Conservation (phyloP, 92 coral and sea anemone genomes). For the Epizoanthus ramosus region DNA sequence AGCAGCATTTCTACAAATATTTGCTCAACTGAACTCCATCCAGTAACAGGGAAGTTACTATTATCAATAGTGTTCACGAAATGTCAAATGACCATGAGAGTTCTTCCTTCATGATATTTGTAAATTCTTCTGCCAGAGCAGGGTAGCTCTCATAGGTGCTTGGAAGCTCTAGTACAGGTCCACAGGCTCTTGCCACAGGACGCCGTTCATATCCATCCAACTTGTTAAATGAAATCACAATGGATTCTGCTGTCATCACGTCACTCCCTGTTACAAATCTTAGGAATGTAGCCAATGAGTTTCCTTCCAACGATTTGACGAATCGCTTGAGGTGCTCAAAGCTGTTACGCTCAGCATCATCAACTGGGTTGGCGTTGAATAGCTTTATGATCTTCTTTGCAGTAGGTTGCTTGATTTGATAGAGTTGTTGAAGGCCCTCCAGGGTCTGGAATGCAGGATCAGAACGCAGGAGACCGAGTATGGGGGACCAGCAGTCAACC, state of each 20-base stretch:
- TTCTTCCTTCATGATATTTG: slow-evolving; percentile 10
- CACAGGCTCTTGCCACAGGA: slow-evolving; percentile 12
- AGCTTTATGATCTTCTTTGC: slow-evolving; percentile 43
- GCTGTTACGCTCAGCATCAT: slow-evolving; percentile 37
- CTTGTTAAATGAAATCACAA: not conserved
- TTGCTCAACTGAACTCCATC: no score
- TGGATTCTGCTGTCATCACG: slow-evolving; percentile 6
- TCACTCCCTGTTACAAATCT: slow-evolving; percentile 21
- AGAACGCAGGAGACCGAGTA: slow-evolving; percentile 4
- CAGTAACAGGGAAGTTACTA: no score
- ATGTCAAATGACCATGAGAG: slow-evolving; percentile 28
- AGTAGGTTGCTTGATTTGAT: slow-evolving; percentile 36
- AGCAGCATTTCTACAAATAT: no score
- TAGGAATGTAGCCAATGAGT: slow-evolving; percentile 24
- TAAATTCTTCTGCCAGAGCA: slow-evolving; percentile 23
- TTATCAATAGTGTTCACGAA: not conserved
- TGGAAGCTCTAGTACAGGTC: slow-evolving; percentile 31
- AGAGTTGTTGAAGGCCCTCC: slow-evolving; percentile 34
- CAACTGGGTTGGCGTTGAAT: slow-evolving; percentile 12
- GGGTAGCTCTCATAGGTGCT: slow-evolving; percentile 27
- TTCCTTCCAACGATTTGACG: slow-evolving; percentile 26
- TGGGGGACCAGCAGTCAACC: slow-evolving; percentile 36
- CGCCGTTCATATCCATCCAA: slow-evolving; percentile 1
- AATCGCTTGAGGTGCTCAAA: slow-evolving; percentile 45
- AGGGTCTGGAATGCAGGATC: slow-evolving; percentile 30